These are phyloP conservation scores for Styela plicata DNA, from an alignment of 23 tunicate genomes.

Conservation along the genomic window DNA sequence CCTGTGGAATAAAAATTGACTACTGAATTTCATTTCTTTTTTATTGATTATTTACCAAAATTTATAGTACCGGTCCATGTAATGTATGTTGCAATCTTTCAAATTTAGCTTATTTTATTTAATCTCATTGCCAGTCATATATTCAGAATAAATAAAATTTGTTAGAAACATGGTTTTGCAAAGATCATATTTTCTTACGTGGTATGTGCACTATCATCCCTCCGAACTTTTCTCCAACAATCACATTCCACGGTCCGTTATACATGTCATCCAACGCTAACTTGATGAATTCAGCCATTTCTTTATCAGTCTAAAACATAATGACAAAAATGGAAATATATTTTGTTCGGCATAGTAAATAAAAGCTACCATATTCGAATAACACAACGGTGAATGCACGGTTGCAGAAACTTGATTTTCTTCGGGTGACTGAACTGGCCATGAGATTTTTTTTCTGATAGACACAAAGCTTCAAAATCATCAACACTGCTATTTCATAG, in stretches of 20 bases:
- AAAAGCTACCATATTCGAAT: neutral
- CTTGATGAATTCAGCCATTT: slow-evolving; percentile 64
- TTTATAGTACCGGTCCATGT: too few species aligned
- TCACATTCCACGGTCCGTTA: slow-evolving; percentile 85
- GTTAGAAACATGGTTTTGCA: neutral
- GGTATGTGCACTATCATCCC: slow-evolving; percentile 69
- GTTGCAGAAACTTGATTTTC: too few species aligned
- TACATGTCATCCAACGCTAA: slow-evolving; percentile 59
- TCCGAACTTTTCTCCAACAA: slow-evolving; percentile 82
- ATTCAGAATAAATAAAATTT: too few species aligned
- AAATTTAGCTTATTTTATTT: too few species aligned
- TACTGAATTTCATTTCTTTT: too few species aligned
- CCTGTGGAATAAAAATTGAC: too few species aligned
- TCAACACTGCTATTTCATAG: too few species aligned
- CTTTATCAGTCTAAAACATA: slow-evolving; percentile 64
- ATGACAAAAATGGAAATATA: neutral
- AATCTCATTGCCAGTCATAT: too few species aligned
- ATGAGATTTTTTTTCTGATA: too few species aligned
- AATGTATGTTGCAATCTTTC: too few species aligned
- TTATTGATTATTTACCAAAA: too few species aligned
- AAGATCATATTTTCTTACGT: slow-evolving; percentile 33
- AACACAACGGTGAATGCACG: neutral
- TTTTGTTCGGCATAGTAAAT: neutral
- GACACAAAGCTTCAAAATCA: too few species aligned
- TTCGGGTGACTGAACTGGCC: neutral